Conservation (phyloP, 2,888 invertebrate species). For the Argyra leucocephala region DNA sequence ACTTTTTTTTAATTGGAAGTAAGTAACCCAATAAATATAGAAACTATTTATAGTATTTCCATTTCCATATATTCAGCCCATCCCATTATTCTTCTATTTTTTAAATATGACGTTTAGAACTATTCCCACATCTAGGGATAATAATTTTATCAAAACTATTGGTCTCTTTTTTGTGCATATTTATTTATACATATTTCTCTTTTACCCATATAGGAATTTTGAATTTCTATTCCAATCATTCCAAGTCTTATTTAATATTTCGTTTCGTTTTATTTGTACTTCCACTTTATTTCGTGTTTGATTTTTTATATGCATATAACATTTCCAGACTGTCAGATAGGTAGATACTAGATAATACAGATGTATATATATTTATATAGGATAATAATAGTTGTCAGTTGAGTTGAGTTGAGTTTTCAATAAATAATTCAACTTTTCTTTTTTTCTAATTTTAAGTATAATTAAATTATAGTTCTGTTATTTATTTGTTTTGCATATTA, state of each 20-base stretch:
- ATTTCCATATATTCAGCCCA: too few species aligned
- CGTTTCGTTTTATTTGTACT: background rate
- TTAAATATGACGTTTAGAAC: background rate
- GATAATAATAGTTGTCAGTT: too few species aligned
- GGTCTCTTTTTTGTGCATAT: background rate
- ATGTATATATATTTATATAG: too few species aligned
- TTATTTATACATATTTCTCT: background rate
- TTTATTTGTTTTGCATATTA: too few species aligned
- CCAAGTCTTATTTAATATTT: background rate
- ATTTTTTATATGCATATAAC: background rate
- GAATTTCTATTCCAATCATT: background rate
- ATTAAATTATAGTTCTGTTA: background rate
- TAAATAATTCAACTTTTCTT: background rate
- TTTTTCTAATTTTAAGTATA: background rate
- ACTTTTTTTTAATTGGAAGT: background rate
- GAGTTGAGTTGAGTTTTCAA: background rate
- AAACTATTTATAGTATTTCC: too few species aligned
- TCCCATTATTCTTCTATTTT: too few species aligned
- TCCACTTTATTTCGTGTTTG: background rate
- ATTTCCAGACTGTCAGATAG: background rate
- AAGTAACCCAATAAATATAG: background rate
- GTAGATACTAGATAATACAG: too few species aligned
- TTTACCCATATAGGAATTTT: background rate
- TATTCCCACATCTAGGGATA: background rate
- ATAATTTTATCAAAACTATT: background rate